Evolutionary conservation across 2,888 invertebrate species (phyloP), one percentile per base, ranked within the genome.

Genomic region (Phragmatobia fuliginosa): DNA sequence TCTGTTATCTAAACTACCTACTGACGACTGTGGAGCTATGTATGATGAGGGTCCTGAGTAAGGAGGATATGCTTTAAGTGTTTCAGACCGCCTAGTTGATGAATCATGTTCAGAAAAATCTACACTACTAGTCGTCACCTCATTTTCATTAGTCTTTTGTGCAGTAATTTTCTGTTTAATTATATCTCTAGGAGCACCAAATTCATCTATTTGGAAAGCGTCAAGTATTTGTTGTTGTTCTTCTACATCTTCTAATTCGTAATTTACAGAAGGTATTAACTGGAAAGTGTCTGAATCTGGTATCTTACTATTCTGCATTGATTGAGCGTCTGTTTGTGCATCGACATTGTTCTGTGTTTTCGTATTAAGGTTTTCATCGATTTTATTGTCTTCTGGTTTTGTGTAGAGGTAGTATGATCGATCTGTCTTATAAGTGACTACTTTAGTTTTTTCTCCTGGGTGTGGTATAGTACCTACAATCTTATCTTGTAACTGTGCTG

Each of bases 1-100:
- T 68, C 80, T 83, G n/a, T 74, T 66, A 74, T 83, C 83, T 75
- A 94, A 84, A 67, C 84, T 90, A n/a, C 93, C 94, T 56, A 94
- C 86, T 52, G 93, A 93, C 7, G 89, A 86, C 76, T 94, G 94
- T 28, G 94, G 93, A 52, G 93, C 93, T 0, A 87, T 92, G 72
- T 94, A 95, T 0, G 95, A 94, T n/a, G 94, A 93, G 10, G 93
- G 94, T 0, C 94, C 94, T 62, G 87, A 84, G 70, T 94, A 95
- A 28, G 93, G 73, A 28, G 83, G 83, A 74, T 85, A 88, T 16
- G 89, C 71, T 68, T 79, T 84, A 71, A 83, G 85, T 49, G 80
- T 75, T 71, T 76, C 81, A 49, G 81, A 74, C 72, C 86, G 85
- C 75, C 86, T 86, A 31, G 68, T 72, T 41, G 88, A 80, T 64